Percentiles rank a stretch among this genome's conserved stretches.
phyloP scores from a whole-genome alignment of 2,113 vertebrate genomes.

The Ceyx margarethae region DNA sequence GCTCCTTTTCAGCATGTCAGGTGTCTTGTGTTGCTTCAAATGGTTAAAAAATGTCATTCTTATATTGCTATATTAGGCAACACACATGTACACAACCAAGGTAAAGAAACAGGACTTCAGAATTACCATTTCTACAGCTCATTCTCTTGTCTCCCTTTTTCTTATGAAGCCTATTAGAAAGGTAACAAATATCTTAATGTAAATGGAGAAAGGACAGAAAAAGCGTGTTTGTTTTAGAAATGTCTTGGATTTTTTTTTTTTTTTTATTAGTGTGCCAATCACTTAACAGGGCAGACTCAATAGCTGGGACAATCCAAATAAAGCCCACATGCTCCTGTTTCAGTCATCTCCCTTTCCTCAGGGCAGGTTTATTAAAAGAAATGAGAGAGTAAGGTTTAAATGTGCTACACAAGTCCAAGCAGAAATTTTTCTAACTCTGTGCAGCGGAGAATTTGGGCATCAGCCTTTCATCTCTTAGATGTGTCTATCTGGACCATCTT shows the following conservation, averaged over 20 bases:
- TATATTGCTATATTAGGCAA: not conserved
- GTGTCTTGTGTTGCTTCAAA: slow-evolving; percentile 17
- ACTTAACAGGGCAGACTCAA: not conserved
- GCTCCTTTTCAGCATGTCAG: slow-evolving; percentile 11
- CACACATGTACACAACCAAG: not conserved
- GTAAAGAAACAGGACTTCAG: not conserved
- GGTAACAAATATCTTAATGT: not conserved
- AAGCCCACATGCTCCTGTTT: not conserved
- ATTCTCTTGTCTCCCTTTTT: not conserved
- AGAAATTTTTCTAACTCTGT: not conserved
- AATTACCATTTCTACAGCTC: not conserved
- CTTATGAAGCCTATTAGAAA: not conserved
- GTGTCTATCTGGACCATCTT: not conserved
- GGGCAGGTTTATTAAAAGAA: slow-evolving; percentile 9
- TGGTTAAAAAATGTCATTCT: slow-evolving; percentile 2
- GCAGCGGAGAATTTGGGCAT: not conserved
- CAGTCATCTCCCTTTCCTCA: slow-evolving; percentile 2
- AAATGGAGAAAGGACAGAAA: not conserved
- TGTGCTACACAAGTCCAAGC: not conserved
- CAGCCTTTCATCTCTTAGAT: not conserved
- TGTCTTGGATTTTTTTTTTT: not conserved
- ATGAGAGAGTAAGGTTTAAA: not conserved
- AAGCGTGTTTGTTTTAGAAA: slow-evolving; percentile 18
- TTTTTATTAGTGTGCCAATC: slow-evolving; percentile 13
- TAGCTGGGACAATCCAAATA: slow-evolving; percentile 40